Conservation (phyloP, 1,140 invertebrate genomes). For the Caerostris darwini region DNA sequence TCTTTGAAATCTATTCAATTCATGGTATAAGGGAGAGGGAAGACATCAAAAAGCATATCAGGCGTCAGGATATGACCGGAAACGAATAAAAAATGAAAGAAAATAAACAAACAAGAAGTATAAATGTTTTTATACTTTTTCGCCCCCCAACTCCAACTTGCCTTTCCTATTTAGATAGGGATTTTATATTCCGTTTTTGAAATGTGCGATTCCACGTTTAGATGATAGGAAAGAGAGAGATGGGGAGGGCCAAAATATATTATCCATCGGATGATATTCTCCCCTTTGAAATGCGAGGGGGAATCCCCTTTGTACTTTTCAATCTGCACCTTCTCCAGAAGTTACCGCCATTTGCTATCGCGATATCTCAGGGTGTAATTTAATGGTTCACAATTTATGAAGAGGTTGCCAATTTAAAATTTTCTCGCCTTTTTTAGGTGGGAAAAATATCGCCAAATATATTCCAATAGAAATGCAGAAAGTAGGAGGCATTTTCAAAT, state of each 20-base stretch:
- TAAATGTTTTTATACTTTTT: conserved; percentile 46
- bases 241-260: conserved; percentile 43
- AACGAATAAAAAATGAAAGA: background rate
- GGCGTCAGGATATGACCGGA: conserved; percentile 30
- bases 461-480: background rate
- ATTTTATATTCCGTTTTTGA: conserved; percentile 58
- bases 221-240: conserved; percentile 31
- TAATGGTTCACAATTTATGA: conserved; percentile 58
- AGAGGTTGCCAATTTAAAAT: conserved; percentile 20
- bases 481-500: no score
- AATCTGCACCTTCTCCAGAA: conserved; percentile 66
- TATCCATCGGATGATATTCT: conserved; percentile 42
- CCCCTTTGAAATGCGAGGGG: conserved; percentile 62
- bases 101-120: conserved; percentile 44
- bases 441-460: background rate
- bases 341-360: conserved; percentile 64
- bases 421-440: conserved; percentile 7
- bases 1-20: conserved; percentile 18
- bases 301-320: conserved; percentile 47
- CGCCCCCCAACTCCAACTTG: background rate
- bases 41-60: conserved; percentile 4
- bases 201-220: background rate
- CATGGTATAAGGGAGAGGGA: background rate
- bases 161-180: conserved; percentile 38
- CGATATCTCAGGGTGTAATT: conserved; percentile 61